Base-by-base conservation (phyloP, 1,140 invertebrate species). In the Neuroterus valhalla region DNA sequence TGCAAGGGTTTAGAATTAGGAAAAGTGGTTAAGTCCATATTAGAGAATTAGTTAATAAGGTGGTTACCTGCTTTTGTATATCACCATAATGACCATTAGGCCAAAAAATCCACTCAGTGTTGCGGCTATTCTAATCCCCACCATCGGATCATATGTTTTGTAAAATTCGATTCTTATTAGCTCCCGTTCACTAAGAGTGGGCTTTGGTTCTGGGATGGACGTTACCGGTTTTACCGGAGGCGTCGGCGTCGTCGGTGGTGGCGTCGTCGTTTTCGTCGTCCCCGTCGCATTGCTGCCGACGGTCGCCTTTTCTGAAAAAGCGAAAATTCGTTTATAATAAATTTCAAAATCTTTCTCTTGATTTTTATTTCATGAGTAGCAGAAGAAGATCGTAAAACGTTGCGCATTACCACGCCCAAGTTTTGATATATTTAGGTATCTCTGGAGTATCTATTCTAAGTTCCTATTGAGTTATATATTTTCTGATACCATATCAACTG, bases 61-160 rank as follows among this genome's bases (percentile, higher is more conserved):
- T n/a, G n/a, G 73, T 80, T 72, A 86, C 84, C 94, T 93, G 87
- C 94, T 96, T 88, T 97, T 97, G 90, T 96, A 97, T 48, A 97
- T 92, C 71, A 97, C 94, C 75, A 96, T 91, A 82, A 97, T 93
- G 14, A 96, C 95, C 94, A 97, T 96, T 77, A 97, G 89, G 44
- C 94, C 93, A 89, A 97, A 97, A 86, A 97, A 96, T 75, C 95
- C 95, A 79, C 96, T 95, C 42, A 97, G 91, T 4, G 96, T 96
- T 75, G 95, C 95, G 66, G 96, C 96, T 86, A 97, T 97, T 50
- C 96, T 92, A 71, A 96, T 93, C 68, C 96, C 96, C 73, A 96
- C 97, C 95, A 96, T 96, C 80, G 95, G 94, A 91, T 97, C 96
- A 88, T 97, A 97, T 44, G 95, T 96, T 77, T 94, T 94, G 90